phyloP scores from a whole-genome alignment of 2,113 vertebrate genomes.

The Pseudonaja textilis region DNA sequence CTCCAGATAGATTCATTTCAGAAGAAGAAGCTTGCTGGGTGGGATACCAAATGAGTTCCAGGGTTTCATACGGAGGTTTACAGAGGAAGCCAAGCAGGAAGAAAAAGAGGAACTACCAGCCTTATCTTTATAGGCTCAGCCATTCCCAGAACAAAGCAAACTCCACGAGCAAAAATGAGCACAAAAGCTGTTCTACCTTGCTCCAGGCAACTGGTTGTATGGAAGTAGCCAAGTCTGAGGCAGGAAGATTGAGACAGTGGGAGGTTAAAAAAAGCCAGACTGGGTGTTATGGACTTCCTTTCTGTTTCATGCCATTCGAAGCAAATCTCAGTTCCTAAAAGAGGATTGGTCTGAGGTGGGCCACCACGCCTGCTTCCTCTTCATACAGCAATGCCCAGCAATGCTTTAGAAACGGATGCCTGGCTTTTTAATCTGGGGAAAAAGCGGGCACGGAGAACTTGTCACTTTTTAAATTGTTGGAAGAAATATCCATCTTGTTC shows the following conservation, averaged over 20 bases:
- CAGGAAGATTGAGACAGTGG: neutral
- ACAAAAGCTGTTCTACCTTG: neutral
- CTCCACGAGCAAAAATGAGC: rapidly evolving
- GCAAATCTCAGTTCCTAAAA: neutral
- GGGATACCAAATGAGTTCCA: conserved; percentile 12
- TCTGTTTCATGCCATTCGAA: neutral
- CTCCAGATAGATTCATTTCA: neutral
- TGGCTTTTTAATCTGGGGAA: neutral
- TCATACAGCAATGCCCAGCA: neutral
- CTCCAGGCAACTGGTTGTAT: neutral
- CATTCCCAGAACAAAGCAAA: conserved; percentile 42
- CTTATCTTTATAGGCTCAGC: conserved; percentile 5
- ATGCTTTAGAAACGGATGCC: neutral
- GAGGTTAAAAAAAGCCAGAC: neutral
- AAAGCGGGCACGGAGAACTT: neutral
- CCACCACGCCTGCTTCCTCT: neutral
- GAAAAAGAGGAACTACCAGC: conserved; percentile 24
- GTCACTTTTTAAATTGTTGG: neutral
- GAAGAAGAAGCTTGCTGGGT: conserved; percentile 42
- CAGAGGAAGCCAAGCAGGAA: conserved; percentile 53
- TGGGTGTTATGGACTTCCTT: neutral
- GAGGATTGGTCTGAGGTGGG: neutral
- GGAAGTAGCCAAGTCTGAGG: neutral
- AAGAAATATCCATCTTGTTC: too few relatives aligned
- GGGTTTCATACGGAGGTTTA: conserved; percentile 2